Base-by-base conservation (phyloP, 1,140 invertebrate species). In the Triops cancriformis region DNA sequence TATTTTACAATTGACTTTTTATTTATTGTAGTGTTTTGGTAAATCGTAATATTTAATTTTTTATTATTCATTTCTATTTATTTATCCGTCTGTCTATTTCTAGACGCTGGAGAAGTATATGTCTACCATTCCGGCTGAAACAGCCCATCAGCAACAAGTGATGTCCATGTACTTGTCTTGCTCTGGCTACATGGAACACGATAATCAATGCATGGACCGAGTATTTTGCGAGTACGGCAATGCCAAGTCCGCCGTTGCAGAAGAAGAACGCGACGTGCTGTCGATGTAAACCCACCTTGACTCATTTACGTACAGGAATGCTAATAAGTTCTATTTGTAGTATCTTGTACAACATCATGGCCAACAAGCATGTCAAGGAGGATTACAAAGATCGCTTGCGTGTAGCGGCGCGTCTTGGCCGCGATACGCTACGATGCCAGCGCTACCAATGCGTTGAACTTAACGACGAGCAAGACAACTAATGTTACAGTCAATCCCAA, bases 181-280 rank as follows among this genome's bases (percentile, higher is more conserved):
- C 75, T 82, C 82, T 76, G 79, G 84, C 5, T 80, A 85, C 43
- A 81, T 81, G 9, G 81, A 77, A 27, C 28, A 79, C 14, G 74
- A 78, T 37, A 83, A 81, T 77, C 80, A 80, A 74, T 83, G 83
- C 74, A 79, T 85, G 73, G 83, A 85, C 78, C 80, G 82, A 1
- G 80, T 84, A 0, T 82, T 82, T 7, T 82, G 86, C 79, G 84
- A 87, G 78, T 82, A 83, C 76, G 84, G 83, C 75, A 84, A 87
- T 77, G 84, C 82, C 18, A 83, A 85, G 78, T 80, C 85, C 81
- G 84, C 82, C 75, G 82, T 83, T 80, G 74, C 73, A 72, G 79
- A 81, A 76, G 78, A 81, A 1, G 76, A 83, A 76, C 80, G 80
- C 26, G 79, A 81, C 14, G 82, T 82, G 72, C 80, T 84, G 27